Base-by-base conservation (phyloP, 2,797 vertebrate genomes). In the Buphagus erythrorhynchus region DNA sequence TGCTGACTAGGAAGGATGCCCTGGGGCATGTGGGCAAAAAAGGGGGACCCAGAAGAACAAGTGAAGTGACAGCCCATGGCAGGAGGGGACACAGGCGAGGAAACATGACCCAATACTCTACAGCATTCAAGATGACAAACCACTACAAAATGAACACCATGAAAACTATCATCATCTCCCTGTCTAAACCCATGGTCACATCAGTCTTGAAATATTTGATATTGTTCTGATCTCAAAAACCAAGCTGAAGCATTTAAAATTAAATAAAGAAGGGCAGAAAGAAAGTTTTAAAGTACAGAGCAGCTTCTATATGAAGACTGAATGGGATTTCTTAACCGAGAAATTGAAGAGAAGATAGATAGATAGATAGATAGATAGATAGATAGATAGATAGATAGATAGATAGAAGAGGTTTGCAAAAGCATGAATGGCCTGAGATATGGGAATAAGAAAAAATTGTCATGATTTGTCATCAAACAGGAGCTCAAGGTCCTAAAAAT, bases 21-120 rank as follows among this genome's bases (percentile, higher is more conserved):
- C 12, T 29, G 43, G 46, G 35, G 19, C 28, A 42, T 0, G 5
- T 2, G 7, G 43, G 28, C 29, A 79, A 54, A 33, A 76, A 72
- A 66, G 18, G 42, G 54, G 48, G 13, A 31, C 28, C 57, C 36
- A 55, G 57, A 86, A 25, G 29, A 83, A 66, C 13, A 21, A 55
- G 35, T 6, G 8, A 78, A 82, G 25, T 17, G 31, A 54, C 28
- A 67, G n/a, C 19, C 21, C 38, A 24, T 0, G 0, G 59, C 43
- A 83, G 31, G 25, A 58, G 4, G 22, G 46, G 63, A n/a, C 5
- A 10, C 22, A 55, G 25, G 10, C 0, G 0, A 29, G 42, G 78
- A 75, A 90, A 57, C n/a, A 33, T 0, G 0, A 80, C 12, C 7
- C 48, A 24, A 17, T 14, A 18, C 28, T 85, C 51, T 65, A 24